These are phyloP conservation scores for Kryptolebias marmoratus DNA, from an alignment of 2,113 vertebrate species.

Conservation along the genomic window DNA sequence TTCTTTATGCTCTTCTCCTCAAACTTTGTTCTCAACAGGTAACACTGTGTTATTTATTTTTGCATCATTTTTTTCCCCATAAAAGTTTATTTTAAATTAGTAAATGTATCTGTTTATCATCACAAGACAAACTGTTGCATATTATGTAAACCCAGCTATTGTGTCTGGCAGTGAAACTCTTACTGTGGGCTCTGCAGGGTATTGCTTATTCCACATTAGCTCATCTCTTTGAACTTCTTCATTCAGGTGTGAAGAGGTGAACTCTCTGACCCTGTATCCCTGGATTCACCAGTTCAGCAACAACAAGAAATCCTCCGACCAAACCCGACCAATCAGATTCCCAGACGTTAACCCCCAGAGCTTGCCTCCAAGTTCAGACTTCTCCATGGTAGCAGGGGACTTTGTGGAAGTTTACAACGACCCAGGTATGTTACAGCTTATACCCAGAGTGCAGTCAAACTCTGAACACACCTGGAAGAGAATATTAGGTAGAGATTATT, in stretches of 20 bases:
- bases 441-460: neutral
- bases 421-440: slow-evolving; percentile 81
- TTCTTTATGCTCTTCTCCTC: slow-evolving; percentile 99
- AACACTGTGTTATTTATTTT: slow-evolving; percentile 35
- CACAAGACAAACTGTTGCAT: neutral
- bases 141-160: neutral
- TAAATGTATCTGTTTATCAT: neutral
- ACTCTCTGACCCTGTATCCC: slow-evolving; percentile 92
- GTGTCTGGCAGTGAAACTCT: neutral
- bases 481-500: neutral
- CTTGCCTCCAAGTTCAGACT: slow-evolving; percentile 90
- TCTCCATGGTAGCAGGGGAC: slow-evolving; percentile 99
- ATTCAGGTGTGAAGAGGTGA: slow-evolving; percentile 93
- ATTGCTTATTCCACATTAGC: neutral
- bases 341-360: slow-evolving; percentile 96
- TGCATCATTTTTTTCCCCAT: neutral
- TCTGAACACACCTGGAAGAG: neutral
- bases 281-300: slow-evolving; percentile 99
- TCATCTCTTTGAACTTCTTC: slow-evolving; percentile 29
- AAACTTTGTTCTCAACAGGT: slow-evolving; percentile 99
- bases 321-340: slow-evolving; percentile 91
- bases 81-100: too few species aligned
- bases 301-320: slow-evolving; percentile 94
- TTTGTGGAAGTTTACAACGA: slow-evolving; percentile 97
- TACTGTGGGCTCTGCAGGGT: neutral